phyloP scores from a whole-genome alignment of 2,797 vertebrate species.

The Acomys russatus region DNA sequence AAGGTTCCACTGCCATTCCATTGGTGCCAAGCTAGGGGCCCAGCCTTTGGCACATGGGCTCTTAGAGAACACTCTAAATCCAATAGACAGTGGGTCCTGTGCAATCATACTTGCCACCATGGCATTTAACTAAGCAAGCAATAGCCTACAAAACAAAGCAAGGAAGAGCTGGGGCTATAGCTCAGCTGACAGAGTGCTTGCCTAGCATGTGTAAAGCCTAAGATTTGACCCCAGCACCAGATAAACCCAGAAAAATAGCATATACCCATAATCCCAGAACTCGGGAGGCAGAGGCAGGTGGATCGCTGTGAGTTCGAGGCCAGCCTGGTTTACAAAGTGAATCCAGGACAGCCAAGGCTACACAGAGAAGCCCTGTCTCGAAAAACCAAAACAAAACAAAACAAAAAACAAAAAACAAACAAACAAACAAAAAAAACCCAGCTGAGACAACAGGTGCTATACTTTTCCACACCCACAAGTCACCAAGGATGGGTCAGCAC shows the following conservation, averaged over 20 bases:
- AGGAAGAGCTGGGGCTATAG: background rate
- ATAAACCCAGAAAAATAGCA: background rate
- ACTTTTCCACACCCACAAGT: background rate
- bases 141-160: background rate
- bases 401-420: background rate
- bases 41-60: background rate
- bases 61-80: background rate
- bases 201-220: background rate
- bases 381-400: background rate
- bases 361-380: too few species aligned
- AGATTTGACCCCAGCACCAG: background rate
- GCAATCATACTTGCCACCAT: background rate
- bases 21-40: background rate
- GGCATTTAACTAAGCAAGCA: background rate
- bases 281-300: background rate
- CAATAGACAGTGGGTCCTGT: background rate
- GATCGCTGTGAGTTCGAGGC: background rate
- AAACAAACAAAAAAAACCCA: background rate
- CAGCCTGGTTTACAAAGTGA: too few species aligned
- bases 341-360: too few species aligned
- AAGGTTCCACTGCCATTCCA: background rate
- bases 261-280: background rate
- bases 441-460: too few species aligned
- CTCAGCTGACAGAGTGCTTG: background rate
- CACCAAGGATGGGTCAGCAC: too few species aligned